Base-by-base conservation (phyloP, 2,113 vertebrate genomes). In the Athene noctua region DNA sequence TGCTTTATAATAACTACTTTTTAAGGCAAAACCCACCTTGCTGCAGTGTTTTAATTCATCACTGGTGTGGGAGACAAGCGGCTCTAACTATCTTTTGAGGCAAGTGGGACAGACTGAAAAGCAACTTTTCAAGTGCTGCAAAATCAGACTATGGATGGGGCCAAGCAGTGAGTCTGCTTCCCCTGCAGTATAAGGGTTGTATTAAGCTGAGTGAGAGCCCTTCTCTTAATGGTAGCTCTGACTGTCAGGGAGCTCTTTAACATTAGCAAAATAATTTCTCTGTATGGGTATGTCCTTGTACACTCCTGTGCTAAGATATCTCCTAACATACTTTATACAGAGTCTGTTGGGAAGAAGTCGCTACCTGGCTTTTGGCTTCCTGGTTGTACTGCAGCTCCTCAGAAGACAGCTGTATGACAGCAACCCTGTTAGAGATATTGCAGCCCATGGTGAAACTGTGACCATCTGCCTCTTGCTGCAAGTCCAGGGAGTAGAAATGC, bases 381-480 rank as follows among this genome's bases (percentile, higher is more conserved):
- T 87, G 96, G 32, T 78, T 74, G 44, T 87, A 97, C 77, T 47
- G 92, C 55, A 80, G 93, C 38, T 84, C 79, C 32, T 94, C 79
- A 29, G 90, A 52, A 32, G 61, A 51, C 49, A 93, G 44, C 72
- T 61, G 81, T 15, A 80, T 6, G 3, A 30, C 91, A 16, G 49
- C 5, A 2, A 65, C 74, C 59, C 61, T 75, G 68, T 42, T 90
- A 85, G 97, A 97, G 52, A 91, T 54, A 29, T 42, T 78, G 65
- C 97, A 98, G 63, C 97, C 98, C 96, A 93, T 98, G 83, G 47
- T 65, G 87, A 52, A 87, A 55, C 13, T 46, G 58, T 49, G 49
- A 79, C 51, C 49, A 62, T 72, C 82, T 91, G 66, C 54, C 88
- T 63, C 86, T 83, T 36, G 9, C 58, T 57, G 79, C 47, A 72